These are phyloP conservation scores for Scartelaos histophorus DNA, from an alignment of 2,113 vertebrate genomes.

Conservation along the genomic window DNA sequence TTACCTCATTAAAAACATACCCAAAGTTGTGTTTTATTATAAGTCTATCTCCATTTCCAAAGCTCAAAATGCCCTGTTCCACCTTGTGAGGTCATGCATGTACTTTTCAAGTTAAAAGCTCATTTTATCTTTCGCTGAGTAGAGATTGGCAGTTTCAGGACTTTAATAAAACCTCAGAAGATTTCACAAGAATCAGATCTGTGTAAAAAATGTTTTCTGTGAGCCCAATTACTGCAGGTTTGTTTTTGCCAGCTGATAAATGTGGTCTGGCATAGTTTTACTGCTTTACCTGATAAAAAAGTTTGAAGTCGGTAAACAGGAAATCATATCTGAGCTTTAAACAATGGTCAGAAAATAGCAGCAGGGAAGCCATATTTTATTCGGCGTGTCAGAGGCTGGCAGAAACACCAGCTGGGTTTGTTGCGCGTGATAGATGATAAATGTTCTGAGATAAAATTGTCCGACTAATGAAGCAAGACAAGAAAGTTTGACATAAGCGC, in stretches of 20 bases:
- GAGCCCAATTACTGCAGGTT: background rate
- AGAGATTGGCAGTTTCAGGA: too few relatives aligned
- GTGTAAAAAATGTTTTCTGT: background rate
- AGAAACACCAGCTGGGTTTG: conserved; percentile 2
- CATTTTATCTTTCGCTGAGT: too few relatives aligned
- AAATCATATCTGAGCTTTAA: background rate
- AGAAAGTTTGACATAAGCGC: background rate
- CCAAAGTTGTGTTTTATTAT: too few relatives aligned
- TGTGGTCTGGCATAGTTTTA: background rate
- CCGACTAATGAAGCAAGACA: background rate
- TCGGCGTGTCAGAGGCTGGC: background rate
- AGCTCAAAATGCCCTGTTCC: too few relatives aligned
- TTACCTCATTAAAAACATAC: too few relatives aligned
- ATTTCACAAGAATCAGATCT: background rate
- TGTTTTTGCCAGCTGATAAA: background rate
- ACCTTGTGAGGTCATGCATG: too few relatives aligned
- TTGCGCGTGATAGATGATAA: background rate
- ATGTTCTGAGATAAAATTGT: background rate
- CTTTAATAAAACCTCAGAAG: background rate
- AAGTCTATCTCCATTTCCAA: too few relatives aligned
- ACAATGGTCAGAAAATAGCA: conserved; percentile 24
- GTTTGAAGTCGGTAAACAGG: background rate
- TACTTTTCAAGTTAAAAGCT: too few relatives aligned
- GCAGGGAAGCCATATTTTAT: conserved; percentile 3
- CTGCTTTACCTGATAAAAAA: background rate